phyloP scores from a whole-genome alignment of 2,797 vertebrate species.

The Anguilla anguilla region DNA sequence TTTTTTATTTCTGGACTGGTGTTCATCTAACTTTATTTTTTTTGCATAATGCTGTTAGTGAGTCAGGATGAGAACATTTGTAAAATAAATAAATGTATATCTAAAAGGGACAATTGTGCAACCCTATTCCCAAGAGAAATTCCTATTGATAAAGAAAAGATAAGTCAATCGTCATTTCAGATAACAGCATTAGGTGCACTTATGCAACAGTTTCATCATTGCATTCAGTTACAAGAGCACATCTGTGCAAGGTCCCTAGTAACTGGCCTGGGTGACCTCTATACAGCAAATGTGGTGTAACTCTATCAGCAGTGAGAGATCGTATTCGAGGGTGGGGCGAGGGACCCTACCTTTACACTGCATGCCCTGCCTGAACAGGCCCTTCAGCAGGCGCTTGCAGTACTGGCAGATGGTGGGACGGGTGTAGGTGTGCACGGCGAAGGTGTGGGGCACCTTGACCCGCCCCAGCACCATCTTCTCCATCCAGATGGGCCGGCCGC shows the following conservation, averaged over 20 bases:
- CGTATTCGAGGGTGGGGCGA: neutral
- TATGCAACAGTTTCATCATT: neutral
- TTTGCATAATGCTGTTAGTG: neutral
- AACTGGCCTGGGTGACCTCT: neutral
- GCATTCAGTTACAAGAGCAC: constrained; percentile 1
- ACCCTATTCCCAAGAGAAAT: neutral
- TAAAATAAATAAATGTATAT: neutral
- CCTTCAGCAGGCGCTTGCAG: constrained; percentile 94
- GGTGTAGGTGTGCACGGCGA: constrained; percentile 93
- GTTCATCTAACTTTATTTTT: neutral
- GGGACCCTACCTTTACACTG: constrained; percentile 88
- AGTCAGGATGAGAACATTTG: neutral
- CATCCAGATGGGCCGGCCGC: constrained; percentile 97
- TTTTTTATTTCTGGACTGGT: neutral
- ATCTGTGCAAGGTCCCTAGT: neutral
- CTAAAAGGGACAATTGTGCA: neutral
- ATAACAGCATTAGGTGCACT: neutral
- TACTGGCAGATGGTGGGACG: constrained; percentile 96
- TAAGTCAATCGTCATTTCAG: neutral
- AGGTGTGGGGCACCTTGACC: constrained; percentile 95
- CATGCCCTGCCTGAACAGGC: constrained; percentile 96
- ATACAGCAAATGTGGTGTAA: neutral
- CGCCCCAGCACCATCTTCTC: constrained; percentile 96
- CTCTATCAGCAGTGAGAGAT: neutral
- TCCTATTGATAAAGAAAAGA: neutral